Evolutionary conservation across 2,888 invertebrate genomes (phyloP).

Genomic region (Chrysolina oricalcia): DNA sequence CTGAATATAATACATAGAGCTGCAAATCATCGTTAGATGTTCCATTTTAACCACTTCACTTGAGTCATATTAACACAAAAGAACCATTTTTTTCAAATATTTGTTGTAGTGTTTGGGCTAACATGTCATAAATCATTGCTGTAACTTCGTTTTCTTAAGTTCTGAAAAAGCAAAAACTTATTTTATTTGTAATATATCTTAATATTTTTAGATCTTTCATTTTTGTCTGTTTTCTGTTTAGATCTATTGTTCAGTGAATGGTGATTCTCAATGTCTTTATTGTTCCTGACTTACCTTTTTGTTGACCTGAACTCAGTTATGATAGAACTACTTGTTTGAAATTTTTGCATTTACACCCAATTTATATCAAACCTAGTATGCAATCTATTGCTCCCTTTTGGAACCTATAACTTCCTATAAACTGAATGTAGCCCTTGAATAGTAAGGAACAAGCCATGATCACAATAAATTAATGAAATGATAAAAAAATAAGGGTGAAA

Average conservation of each 20-base stretch:
- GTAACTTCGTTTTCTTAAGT: too few relatives aligned
- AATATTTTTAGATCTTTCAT: neutral
- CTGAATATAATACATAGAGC: conserved; percentile 67
- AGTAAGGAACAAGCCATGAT: too few relatives aligned
- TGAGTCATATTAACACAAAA: conserved; percentile 23
- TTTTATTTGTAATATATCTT: too few relatives aligned
- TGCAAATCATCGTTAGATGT: conserved; percentile 54
- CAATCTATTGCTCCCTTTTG: conserved; percentile 3
- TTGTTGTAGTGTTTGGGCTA: conserved; percentile 35
- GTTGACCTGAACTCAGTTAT: neutral
- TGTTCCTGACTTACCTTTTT: neutral
- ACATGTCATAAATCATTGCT: conserved; percentile 35
- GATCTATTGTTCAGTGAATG: neutral
- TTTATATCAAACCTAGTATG: neutral
- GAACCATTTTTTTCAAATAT: conserved; percentile 30
- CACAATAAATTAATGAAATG: too few relatives aligned
- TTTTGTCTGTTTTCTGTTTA: conserved; percentile 14
- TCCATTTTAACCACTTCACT: conserved; percentile 39
- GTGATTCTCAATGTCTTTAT: neutral
- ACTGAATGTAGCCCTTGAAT: neutral
- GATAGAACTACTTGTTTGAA: neutral
- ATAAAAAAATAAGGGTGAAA: too few relatives aligned
- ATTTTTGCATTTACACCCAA: neutral
- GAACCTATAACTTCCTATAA: neutral
- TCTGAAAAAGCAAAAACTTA: too few relatives aligned